phyloP scores from a whole-genome alignment of 1,140 invertebrate species.

The Drosophila erecta region DNA sequence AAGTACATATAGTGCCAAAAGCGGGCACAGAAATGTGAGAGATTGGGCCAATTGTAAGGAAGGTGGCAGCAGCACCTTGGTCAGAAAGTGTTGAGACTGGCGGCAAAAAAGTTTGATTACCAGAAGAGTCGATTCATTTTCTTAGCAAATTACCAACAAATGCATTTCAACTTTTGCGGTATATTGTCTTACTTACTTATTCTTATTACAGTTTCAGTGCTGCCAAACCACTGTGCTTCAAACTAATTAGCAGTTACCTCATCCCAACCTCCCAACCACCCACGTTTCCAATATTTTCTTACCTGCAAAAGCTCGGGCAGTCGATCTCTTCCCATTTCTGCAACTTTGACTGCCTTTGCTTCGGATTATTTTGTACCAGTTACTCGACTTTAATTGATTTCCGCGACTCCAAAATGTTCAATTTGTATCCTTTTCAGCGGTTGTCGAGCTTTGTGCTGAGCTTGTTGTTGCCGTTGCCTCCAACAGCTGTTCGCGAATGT shows the following conservation, averaged over 20 bases:
- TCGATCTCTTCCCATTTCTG: slow-evolving; percentile 75
- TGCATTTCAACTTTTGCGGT: too few relatives aligned
- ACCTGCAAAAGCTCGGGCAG: slow-evolving; percentile 82
- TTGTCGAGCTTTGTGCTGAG: slow-evolving; percentile 13
- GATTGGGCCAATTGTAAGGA: slow-evolving; percentile 17
- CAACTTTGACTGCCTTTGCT: background rate
- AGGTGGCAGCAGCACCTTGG: slow-evolving; percentile 14
- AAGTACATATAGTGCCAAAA: slow-evolving; percentile 18
- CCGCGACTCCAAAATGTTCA: too few relatives aligned
- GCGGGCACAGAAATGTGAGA: slow-evolving; percentile 15
- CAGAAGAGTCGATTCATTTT: too few relatives aligned
- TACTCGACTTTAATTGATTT: slow-evolving; percentile 17
- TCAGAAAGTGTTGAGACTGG: background rate
- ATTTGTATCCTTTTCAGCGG: slow-evolving; percentile 1
- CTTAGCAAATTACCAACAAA: too few relatives aligned
- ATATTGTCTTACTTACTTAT: background rate
- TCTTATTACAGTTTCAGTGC: background rate
- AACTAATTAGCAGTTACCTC: slow-evolving; percentile 40
- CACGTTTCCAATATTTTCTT: slow-evolving; percentile 10
- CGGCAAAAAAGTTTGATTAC: too few relatives aligned
- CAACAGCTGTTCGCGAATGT: slow-evolving; percentile 36
- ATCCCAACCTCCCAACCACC: slow-evolving; percentile 2
- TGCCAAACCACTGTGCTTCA: slow-evolving; percentile 12
- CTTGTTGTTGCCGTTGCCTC: slow-evolving; percentile 20
- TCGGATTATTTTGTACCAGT: slow-evolving; percentile 1